Conservation (phyloP, 2,113 vertebrate genomes). For the Rhynchomys soricoides region DNA sequence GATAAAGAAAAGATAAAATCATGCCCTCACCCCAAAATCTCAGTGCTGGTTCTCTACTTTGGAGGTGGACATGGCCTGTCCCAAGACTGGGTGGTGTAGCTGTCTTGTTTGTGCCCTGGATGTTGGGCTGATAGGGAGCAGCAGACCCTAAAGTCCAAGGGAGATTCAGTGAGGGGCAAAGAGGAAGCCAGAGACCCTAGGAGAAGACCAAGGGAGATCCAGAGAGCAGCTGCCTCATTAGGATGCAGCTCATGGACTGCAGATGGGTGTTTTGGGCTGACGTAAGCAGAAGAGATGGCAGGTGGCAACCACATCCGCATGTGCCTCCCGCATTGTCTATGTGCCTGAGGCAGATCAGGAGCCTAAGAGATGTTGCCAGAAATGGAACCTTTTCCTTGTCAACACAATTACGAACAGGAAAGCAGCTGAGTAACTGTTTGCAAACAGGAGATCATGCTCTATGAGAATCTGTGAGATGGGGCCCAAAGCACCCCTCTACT, state of each 20-base stretch:
- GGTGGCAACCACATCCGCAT: constrained; percentile 43
- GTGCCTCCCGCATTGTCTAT: constrained; percentile 23
- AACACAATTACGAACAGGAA: constrained; percentile 68
- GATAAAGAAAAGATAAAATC: neutral
- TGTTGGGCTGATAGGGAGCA: neutral
- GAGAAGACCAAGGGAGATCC: neutral
- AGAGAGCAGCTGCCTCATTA: constrained; percentile 47
- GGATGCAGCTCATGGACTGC: neutral
- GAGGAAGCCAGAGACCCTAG: neutral
- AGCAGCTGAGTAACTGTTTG: constrained; percentile 70
- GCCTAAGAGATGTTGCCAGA: constrained; percentile 64
- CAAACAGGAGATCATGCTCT: constrained; percentile 34
- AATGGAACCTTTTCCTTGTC: constrained; percentile 64
- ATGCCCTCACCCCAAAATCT: too few species aligned
- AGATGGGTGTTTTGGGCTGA: neutral
- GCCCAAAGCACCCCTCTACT: constrained; percentile 15
- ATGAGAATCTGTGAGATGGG: constrained; percentile 37
- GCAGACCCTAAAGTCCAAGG: neutral
- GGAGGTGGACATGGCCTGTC: neutral
- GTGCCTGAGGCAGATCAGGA: constrained; percentile 39
- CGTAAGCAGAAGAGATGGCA: constrained; percentile 53
- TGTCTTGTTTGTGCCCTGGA: neutral
- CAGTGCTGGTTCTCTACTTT: neutral
- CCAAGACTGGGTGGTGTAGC: neutral
- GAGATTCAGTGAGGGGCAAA: neutral